These are phyloP conservation scores for Cephalopholis sonnerati DNA, from an alignment of 2,113 vertebrate species.

Conservation along the genomic window DNA sequence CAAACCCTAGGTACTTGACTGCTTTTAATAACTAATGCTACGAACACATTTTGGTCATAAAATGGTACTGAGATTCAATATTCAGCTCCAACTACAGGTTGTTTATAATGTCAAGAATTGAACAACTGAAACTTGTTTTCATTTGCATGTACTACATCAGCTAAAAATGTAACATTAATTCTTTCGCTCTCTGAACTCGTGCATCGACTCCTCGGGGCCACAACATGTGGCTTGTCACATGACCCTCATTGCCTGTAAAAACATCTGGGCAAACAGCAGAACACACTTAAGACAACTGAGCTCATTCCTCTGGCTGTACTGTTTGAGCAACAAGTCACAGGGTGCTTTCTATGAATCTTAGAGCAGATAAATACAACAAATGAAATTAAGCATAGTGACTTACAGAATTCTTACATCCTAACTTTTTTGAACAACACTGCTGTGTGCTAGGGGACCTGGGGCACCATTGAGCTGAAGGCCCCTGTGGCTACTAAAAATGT, in stretches of 20 bases:
- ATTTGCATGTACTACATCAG: background rate
- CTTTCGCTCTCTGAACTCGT: background rate
- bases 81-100: background rate
- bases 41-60: background rate
- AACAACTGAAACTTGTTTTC: background rate
- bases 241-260: background rate
- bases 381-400: background rate
- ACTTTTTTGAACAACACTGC: background rate
- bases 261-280: background rate
- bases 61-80: background rate
- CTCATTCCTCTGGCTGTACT: background rate
- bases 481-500: background rate
- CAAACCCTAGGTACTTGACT: no score
- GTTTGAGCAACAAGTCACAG: background rate
- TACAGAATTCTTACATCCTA: background rate
- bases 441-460: background rate
- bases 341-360: background rate
- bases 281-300: background rate
- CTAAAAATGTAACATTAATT: background rate
- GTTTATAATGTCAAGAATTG: no score
- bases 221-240: background rate
- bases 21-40: background rate
- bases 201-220: background rate
- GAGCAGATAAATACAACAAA: background rate
- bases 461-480: background rate